Conservation (phyloP, 2,888 invertebrate species). For the Eupithecia insigniata region DNA sequence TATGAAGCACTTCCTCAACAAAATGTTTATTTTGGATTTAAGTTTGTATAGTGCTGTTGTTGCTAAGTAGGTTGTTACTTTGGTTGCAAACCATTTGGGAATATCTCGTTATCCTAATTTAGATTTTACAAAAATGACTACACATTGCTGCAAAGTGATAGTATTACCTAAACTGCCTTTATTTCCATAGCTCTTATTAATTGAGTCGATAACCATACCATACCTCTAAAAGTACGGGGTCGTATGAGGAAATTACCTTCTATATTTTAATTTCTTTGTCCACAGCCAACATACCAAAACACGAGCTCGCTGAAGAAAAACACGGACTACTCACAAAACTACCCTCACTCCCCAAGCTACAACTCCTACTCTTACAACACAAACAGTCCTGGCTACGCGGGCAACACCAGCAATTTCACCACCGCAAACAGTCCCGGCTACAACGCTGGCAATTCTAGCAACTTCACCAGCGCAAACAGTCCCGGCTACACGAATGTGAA, state of each 20-base stretch:
- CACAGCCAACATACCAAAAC: conserved; percentile 88
- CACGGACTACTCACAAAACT: conserved; percentile 55
- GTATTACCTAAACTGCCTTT: not conserved
- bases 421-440: conserved; percentile 28
- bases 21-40: not conserved
- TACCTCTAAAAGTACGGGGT: not conserved
- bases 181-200: not conserved
- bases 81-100: not conserved
- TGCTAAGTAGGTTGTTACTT: not conserved
- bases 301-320: conserved; percentile 76
- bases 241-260: not conserved
- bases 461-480: conserved; percentile 38
- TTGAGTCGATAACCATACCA: not conserved
- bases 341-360: conserved; percentile 60
- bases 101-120: not conserved
- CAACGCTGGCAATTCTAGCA: conserved; percentile 18
- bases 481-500: conserved; percentile 27
- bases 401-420: conserved; percentile 3
- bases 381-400: conserved; percentile 20
- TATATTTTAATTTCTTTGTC: conserved; percentile 50
- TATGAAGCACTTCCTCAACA: not conserved
- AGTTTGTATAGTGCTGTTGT: not conserved
- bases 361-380: conserved; percentile 41
- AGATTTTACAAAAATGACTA: not conserved
- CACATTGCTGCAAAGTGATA: not conserved